Base-by-base conservation (phyloP, 2,888 invertebrate species). In the Hoplodrina ambigua region DNA sequence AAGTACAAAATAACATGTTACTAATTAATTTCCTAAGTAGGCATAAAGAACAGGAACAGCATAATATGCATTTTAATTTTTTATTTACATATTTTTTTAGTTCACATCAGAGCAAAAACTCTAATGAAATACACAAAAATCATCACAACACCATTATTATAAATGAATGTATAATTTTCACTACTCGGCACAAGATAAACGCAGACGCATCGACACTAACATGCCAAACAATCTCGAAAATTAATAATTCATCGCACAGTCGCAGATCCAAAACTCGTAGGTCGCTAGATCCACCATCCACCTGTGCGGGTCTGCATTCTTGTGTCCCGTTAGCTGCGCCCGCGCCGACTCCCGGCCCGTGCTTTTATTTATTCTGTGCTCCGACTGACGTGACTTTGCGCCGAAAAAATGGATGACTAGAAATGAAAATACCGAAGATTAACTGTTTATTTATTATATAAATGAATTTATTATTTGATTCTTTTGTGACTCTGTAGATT, bases 251-350 rank as follows among this genome's bases (percentile, higher is more conserved):
- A 69, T 69, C 15, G 11, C 15, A 25, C 50, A 61, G 46, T 74
- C 37, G 64, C 69, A 72, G 67, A 72, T 75, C 70, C 73, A 62
- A 79, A 78, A 67, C 82, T 64, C 64, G 80, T 72, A 70, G 71
- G 57, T 84, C 79, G 71, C 68, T 82, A 81, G 78, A 85, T 82
- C 72, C 57, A 83, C 85, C 83, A 85, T 82, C 72, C 57, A 83
- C 85, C 83, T 85, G 82, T 81, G 72, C 69, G 64, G 53, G 78
- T 80, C 83, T 80, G 85, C 83, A 83, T 83, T 85, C 83, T 83
- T 72, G 73, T 74, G 83, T 80, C 72, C 83, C 83, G 83, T 83
- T 83, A 85, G 52, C 46, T 62, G 63, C 77, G 77, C 72, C 37
- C 70, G 63, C 64, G 70, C 55, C 61, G 67, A 52, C 78, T 67